Base-by-base conservation (phyloP, 2,888 invertebrate species). In the Drosophila eohydei region DNA sequence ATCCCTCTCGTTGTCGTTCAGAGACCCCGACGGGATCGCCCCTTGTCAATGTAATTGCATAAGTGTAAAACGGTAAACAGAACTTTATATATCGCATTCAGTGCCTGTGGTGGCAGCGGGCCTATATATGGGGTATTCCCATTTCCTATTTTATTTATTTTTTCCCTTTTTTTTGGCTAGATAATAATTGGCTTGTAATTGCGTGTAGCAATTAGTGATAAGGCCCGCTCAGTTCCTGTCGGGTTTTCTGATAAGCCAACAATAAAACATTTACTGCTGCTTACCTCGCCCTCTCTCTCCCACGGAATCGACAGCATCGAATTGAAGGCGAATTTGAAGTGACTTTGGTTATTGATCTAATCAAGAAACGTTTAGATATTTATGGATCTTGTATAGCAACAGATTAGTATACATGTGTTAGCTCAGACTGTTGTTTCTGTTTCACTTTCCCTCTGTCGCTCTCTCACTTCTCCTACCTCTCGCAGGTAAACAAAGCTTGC, bases 11-110 rank as follows among this genome's bases (percentile, higher is more conserved):
- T 48, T 69, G 48, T 69, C 71, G 28, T 51, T 69, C 44, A 30
- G 34, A 32, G n/a, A 11, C 9, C 16, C 64, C 66, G 14, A 36
- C 54, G 69, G 73, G 57, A 54, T 48, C 54, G 50, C 50, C 55
- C 55, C 67, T 66, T 57, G 59, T 66, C 59, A 41, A n/a, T 74
- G 62, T 62, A 73, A 68, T 68, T 67, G 67, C 74, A 68, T 38
- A 73, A 74, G 51, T 68, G 61, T 67, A 61, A 74, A 68, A 41
- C 65, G 44, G 34, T 60, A 59, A 71, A 71, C 59, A 52, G 12
- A 59, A 44, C 71, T 12, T n/a, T 26, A 51, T 40, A 12, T n/a
- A 38, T 12, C 16, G 52, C n/a, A 26, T 38, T 36, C 21, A 41
- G 1, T 7, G 21, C 30, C 5, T 56, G 46, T 16, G 50, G 51